Percentiles rank a stretch among this genome's conserved stretches.
phyloP scores from a whole-genome alignment of 2,113 vertebrate species.

The Ageneiosus marmoratus region DNA sequence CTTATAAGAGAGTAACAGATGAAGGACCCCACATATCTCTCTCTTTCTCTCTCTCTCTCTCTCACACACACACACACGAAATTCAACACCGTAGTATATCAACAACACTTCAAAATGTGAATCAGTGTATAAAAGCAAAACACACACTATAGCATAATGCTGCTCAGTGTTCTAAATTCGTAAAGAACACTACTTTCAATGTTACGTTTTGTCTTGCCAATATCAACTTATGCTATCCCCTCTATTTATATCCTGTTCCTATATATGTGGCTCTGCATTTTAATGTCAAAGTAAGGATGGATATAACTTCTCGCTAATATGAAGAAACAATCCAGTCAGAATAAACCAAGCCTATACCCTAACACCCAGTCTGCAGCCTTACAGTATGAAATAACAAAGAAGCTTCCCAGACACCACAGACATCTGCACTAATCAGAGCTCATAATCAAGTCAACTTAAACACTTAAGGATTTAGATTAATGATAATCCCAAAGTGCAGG shows the following conservation, averaged over 20 bases:
- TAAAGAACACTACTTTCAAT: neutral
- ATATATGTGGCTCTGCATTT: neutral
- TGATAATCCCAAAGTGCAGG: neutral
- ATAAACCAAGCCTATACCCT: neutral
- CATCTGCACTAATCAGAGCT: slow-evolving; percentile 31
- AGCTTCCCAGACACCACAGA: neutral
- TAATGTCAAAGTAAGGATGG: neutral
- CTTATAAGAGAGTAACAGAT: neutral
- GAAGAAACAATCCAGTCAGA: slow-evolving; percentile 19
- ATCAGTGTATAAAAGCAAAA: neutral
- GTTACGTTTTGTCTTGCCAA: neutral
- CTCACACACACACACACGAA: neutral
- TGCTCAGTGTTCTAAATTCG: neutral
- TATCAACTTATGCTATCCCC: neutral
- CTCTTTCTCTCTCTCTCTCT: no score
- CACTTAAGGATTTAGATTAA: slow-evolving; percentile 28
- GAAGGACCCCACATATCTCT: neutral
- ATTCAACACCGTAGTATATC: neutral
- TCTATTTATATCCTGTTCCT: neutral
- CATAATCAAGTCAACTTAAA: slow-evolving; percentile 26
- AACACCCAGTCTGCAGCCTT: neutral
- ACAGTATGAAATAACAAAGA: neutral
- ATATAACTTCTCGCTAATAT: neutral
- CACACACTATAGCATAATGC: neutral
- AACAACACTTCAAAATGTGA: neutral